These are phyloP conservation scores for Pogona vitticeps DNA, from an alignment of 2,113 vertebrate species.

Conservation along the genomic window DNA sequence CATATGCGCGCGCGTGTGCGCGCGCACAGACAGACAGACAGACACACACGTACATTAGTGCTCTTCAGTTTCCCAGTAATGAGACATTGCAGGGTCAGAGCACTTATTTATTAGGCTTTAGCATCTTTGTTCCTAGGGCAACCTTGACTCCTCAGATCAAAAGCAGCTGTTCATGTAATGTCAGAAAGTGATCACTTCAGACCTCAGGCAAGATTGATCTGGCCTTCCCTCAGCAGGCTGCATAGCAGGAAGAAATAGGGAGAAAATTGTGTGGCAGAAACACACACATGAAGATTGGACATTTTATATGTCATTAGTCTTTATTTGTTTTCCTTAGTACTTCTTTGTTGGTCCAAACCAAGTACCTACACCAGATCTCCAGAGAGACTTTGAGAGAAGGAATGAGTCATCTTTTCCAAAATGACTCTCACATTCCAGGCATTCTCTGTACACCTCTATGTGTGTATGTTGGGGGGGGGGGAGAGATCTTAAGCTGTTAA, in stretches of 20 bases:
- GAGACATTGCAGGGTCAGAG: not conserved
- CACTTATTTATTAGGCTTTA: not conserved
- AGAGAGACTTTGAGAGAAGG: not conserved
- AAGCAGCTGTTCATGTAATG: not conserved
- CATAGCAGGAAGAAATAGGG: not conserved
- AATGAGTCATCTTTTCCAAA: not conserved
- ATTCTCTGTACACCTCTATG: not conserved
- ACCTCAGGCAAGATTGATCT: not conserved
- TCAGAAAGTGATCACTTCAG: not conserved
- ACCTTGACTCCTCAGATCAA: not conserved
- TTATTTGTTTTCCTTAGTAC: too few species aligned
- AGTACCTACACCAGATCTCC: not conserved
- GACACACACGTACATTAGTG: too few species aligned
- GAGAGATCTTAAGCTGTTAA: not conserved
- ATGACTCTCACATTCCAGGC: not conserved
- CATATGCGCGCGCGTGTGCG: too few species aligned
- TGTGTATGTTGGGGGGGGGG: not conserved
- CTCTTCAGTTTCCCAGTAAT: not conserved
- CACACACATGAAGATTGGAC: too few species aligned
- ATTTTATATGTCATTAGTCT: too few species aligned
- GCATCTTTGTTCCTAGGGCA: not conserved
- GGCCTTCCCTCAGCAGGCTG: not conserved
- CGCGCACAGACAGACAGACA: too few species aligned
- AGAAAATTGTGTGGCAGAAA: not conserved
- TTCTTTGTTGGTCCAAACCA: too few species aligned